Base-by-base conservation (phyloP, 2,797 vertebrate species). In the Perodicticus potto region DNA sequence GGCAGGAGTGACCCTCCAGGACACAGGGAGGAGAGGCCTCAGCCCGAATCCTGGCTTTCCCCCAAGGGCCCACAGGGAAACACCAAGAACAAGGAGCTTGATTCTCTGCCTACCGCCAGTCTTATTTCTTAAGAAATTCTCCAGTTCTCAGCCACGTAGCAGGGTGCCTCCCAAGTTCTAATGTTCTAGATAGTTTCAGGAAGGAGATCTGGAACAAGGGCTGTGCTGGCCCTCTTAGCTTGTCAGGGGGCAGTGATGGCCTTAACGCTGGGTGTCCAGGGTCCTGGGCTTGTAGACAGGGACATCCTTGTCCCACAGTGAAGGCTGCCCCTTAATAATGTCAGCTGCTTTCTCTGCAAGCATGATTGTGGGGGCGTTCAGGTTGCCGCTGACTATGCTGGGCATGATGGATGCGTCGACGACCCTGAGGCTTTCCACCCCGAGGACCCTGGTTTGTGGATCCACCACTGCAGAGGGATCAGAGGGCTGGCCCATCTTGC, bases 321-420 rank as follows among this genome's bases (percentile, higher is more conserved):
- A 73, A 2, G 99, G 99, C 27, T 98, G 97, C 27, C 99, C 99
- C 97, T 98, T 99, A 95, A 99, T 99, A 40, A 99, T 98, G 97
- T 99, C 99, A 0, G 99, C 99, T 4, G 99, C 98, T 97, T 99
- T 99, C 98, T 99, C 99, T 2, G 99, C 99, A 1, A 99, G 98
- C 99, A 99, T 99, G 97, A 99, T 99, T 27, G 99, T 99, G 32
- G 99, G 99, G 16, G 99, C 99, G 0, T 99, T 99, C 34, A 99
- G 97, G 98, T 99, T 99, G 74, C 99, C 99, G 4, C 99, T 99
- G 96, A 99, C 98, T 14, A 99, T 43, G n/a, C 99, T 99, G 96
- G 99, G 99, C 99, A 99, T 99, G 98, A 99, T 99, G 84, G 99
- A 99, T 40, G 99, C 99, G 49, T 99, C 99, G 1, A 99, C 98